Evolutionary conservation across 2,888 invertebrate genomes (phyloP).

Genomic region (Epinotia brunnichana): DNA sequence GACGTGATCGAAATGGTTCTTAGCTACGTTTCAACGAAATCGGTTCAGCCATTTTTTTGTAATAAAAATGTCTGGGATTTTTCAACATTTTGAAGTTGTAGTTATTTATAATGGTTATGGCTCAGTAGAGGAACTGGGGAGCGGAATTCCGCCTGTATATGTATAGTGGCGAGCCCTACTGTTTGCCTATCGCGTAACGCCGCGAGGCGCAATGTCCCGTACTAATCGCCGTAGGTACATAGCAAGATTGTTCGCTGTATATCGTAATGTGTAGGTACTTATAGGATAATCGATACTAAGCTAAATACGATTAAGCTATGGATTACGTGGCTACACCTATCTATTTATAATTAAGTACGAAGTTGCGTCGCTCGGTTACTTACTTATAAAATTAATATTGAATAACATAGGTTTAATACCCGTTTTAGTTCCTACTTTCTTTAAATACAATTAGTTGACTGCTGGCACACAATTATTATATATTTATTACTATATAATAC

Average conservation of each 20-base stretch:
- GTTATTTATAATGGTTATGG: no score
- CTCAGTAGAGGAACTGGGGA: no score
- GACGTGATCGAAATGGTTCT: no score
- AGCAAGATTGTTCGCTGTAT: conserved; percentile 5
- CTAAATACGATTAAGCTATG: background rate
- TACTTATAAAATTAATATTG: background rate
- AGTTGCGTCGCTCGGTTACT: background rate
- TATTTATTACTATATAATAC: background rate
- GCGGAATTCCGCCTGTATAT: no score
- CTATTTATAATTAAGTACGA: conserved; percentile 11
- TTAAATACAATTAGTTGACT: background rate
- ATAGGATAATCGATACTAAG: conserved; percentile 7
- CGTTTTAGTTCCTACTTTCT: conserved; percentile 12
- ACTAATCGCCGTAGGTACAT: background rate
- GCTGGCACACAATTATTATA: background rate
- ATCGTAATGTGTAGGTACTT: conserved; percentile 1
- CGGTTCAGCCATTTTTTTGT: no score
- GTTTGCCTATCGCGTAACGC: no score
- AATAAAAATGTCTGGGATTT: no score
- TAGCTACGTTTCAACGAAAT: no score
- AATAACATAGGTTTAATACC: conserved; percentile 9
- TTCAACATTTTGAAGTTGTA: no score
- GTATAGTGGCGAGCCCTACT: no score
- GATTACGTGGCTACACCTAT: background rate
- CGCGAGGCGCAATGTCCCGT: background rate